These are phyloP conservation scores for Iguana delicatissima DNA, from an alignment of 2,797 vertebrate species.

Conservation along the genomic window DNA sequence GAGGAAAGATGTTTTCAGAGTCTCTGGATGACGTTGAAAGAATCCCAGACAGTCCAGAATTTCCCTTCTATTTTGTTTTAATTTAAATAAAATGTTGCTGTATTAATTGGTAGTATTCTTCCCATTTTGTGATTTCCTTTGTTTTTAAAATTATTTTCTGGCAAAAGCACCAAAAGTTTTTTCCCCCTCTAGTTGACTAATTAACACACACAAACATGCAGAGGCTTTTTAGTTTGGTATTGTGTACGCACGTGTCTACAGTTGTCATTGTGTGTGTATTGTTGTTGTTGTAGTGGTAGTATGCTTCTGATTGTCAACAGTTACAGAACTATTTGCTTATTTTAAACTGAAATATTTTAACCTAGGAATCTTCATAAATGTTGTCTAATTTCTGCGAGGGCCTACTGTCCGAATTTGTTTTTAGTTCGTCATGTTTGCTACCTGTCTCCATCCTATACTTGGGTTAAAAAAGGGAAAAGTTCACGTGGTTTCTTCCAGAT, in stretches of 20 bases:
- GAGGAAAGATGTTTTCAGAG: not conserved
- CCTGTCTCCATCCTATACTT: not conserved
- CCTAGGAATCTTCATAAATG: not conserved
- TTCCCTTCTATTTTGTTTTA: not conserved
- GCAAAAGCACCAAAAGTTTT: not conserved
- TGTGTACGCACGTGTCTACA: no score
- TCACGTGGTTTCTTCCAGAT: no score
- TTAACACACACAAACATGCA: no score
- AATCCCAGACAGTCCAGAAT: not conserved
- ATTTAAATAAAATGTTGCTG: not conserved
- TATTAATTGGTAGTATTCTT: not conserved
- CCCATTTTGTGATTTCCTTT: not conserved
- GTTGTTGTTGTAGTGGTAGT: no score
- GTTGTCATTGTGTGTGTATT: no score
- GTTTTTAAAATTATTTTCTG: not conserved
- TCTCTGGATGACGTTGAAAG: not conserved
- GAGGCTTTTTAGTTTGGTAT: no score
- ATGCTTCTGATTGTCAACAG: rapidly evolving
- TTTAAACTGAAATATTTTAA: not conserved
- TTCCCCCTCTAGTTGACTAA: no score
- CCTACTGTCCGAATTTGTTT: not conserved
- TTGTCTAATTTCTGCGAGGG: not conserved
- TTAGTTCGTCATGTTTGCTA: not conserved
- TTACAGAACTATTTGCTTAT: not conserved
- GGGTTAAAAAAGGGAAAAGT: no score